Conservation (phyloP, 2,888 invertebrate genomes). For the Drosophila subquinaria region DNA sequence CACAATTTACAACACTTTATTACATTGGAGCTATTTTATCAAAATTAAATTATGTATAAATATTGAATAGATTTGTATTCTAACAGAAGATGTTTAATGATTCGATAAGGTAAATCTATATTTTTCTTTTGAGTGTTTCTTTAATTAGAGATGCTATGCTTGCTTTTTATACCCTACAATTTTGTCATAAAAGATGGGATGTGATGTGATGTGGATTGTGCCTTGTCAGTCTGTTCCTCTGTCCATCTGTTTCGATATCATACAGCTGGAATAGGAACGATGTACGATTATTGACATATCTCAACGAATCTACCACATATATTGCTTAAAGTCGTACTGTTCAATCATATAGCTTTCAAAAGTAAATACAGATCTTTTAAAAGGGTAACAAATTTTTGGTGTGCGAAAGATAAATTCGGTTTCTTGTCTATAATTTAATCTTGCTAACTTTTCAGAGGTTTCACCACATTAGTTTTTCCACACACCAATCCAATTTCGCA, state of each 20-base stretch:
- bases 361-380: too few relatives aligned
- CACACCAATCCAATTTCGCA: not conserved
- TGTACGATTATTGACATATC: not conserved
- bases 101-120: not conserved
- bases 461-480: not conserved
- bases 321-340: too few relatives aligned
- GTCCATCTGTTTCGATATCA: too few relatives aligned
- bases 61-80: not conserved
- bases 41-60: not conserved
- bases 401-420: too few relatives aligned
- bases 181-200: not conserved
- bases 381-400: too few relatives aligned
- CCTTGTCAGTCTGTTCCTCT: too few relatives aligned
- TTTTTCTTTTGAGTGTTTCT: not conserved
- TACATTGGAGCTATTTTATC: too few relatives aligned
- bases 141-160: not conserved
- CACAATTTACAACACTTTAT: not conserved
- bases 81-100: too few relatives aligned
- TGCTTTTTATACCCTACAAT: not conserved
- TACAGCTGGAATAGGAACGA: too few relatives aligned
- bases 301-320: not conserved
- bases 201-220: too few relatives aligned
- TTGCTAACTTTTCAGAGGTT: not conserved
- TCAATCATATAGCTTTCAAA: too few relatives aligned
- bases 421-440: too few relatives aligned